Base-by-base conservation (phyloP, 2,797 vertebrate genomes). In the Chiroxiphia lanceolata region DNA sequence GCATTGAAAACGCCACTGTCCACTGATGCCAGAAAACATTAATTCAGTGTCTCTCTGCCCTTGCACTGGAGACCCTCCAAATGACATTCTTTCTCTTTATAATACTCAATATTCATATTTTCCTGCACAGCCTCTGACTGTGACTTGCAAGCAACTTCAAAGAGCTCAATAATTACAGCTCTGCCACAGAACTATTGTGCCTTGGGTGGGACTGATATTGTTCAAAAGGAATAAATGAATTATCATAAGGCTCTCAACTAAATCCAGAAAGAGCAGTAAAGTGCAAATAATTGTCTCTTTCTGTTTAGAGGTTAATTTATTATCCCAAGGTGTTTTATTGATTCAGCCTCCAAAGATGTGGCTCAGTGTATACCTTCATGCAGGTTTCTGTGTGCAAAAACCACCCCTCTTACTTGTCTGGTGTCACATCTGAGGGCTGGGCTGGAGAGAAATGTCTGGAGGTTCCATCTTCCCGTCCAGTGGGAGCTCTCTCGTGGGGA, bases 181-280 rank as follows among this genome's bases (percentile, higher is more conserved):
- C 69, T 83, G 27, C 69, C 70, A 48, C 38, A 42, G 36, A 79
- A 71, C 6, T 67, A 11, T 74, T 87, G 38, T 68, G 47, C 48
- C 51, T 83, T 87, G 56, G 45, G 36, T 81, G 38, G 45, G 63
- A 86, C n/a, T 12, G 29, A 26, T 70, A 26, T 50, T 83, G 82
- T 95, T 83, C 76, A 48, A 79, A 89, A 91, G 48, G 34, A 82
- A 77, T 44, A 84, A 93, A 82, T 65, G 60, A 76, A 84, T 68
- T 90, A 50, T 40, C 26, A 51, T 76, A 65, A 76, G 29, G 25
- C 60, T 85, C 61, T 85, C 48, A 68, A 36, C 79, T 87, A 76
- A 75, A 87, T 53, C 50, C 10, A 2, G 48, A 85, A 71, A 75
- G 38, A 31, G 29, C n/a, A 83, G 45, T 51, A 83, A 92, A 95